Conservation (phyloP, 1,140 invertebrate species). For the Lepidotrigona ventralis region DNA sequence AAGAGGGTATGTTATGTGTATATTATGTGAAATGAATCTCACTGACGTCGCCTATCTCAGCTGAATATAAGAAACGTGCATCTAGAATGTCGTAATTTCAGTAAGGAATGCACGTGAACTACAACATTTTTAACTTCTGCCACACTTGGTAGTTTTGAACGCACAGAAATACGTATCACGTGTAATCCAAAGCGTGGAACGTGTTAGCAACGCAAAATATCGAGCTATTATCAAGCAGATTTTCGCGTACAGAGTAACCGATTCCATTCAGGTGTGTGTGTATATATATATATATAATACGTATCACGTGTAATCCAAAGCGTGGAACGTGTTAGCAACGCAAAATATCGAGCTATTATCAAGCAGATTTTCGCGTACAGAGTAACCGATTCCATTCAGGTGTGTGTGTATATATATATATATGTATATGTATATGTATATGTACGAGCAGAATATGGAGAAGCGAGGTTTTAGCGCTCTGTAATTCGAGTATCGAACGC, state of each 20-base stretch:
- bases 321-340: neutral
- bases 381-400: neutral
- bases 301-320: no score
- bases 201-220: neutral
- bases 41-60: no score
- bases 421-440: no score
- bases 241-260: neutral
- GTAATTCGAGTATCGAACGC: conserved; percentile 57
- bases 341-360: neutral
- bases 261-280: neutral
- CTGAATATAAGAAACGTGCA: no score
- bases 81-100: no score
- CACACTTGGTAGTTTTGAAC: no score
- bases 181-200: neutral
- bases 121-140: no score
- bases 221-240: neutral
- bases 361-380: conserved; percentile 11
- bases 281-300: no score
- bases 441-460: neutral
- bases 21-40: neutral
- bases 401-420: no score
- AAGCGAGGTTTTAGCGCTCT: conserved; percentile 18
- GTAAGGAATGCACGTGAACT: no score
- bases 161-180: no score
- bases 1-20: neutral